phyloP scores from a whole-genome alignment of 2,113 vertebrate species.

The Carassius auratus region DNA sequence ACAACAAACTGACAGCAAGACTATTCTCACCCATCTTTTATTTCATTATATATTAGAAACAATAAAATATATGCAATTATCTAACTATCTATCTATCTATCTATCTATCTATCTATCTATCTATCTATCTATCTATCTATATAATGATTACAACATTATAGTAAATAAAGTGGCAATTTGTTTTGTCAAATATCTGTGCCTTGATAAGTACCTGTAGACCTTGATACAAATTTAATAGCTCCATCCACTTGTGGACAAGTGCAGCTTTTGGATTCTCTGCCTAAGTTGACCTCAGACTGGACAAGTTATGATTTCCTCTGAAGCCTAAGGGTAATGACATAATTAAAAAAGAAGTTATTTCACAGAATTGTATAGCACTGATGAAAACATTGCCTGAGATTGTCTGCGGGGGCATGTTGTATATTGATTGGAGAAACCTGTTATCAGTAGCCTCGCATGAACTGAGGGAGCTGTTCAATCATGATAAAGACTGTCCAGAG shows the following conservation, averaged over 20 bases:
- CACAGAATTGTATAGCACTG: conserved; percentile 16
- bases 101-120: too few relatives aligned
- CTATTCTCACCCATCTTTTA: neutral
- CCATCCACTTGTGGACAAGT: conserved; percentile 1
- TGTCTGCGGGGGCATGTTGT: conserved; percentile 43
- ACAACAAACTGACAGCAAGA: conserved; percentile 7
- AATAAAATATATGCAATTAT: neutral
- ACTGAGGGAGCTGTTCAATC: conserved; percentile 73
- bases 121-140: too few relatives aligned
- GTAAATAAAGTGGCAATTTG: neutral
- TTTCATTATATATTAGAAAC: neutral
- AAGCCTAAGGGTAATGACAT: conserved; percentile 23
- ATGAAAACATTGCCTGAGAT: conserved; percentile 28
- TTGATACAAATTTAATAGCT: neutral
- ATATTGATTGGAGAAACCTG: conserved; percentile 36
- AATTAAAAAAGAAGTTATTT: conserved; percentile 37
- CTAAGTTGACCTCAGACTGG: conserved; percentile 13
- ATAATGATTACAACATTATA: too few relatives aligned
- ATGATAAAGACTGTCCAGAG: conserved; percentile 71
- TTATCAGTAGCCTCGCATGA: conserved; percentile 75
- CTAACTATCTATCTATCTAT: too few relatives aligned
- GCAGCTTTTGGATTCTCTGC: neutral
- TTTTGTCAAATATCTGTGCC: neutral
- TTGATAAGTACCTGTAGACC: conserved; percentile 5
- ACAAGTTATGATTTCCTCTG: conserved; percentile 7